Evolutionary conservation across 1,140 invertebrate genomes (phyloP).

Genomic region (Pogonomyrmex californicus): DNA sequence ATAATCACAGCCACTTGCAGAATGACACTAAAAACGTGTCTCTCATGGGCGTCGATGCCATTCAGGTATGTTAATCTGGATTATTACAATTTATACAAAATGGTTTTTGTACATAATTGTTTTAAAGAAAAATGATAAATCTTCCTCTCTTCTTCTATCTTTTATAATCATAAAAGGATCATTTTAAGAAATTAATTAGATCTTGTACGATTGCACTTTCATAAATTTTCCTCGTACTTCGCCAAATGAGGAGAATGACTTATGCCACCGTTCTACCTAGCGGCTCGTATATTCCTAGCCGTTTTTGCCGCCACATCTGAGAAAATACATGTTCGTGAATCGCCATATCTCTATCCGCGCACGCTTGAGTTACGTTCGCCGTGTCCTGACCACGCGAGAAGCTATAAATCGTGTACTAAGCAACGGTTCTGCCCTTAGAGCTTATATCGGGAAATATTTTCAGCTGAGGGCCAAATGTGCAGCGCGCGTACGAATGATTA

Average conservation of each 20-base stretch:
- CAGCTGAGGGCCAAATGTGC: conserved; percentile 53
- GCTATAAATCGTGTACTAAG: conserved; percentile 64
- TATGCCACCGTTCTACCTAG: conserved; percentile 57
- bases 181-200: conserved; percentile 45
- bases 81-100: not conserved
- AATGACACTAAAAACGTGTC: conserved; percentile 76
- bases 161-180: not conserved
- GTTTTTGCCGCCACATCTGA: conserved; percentile 61
- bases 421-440: conserved; percentile 61
- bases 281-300: conserved; percentile 57
- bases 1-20: conserved; percentile 69
- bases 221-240: conserved; percentile 41
- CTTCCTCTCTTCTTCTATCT: not conserved
- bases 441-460: conserved; percentile 65
- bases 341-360: conserved; percentile 64
- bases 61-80: conserved; percentile 77
- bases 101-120: not conserved
- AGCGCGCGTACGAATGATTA: conserved; percentile 53
- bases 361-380: conserved; percentile 62
- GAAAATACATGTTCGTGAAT: conserved; percentile 64
- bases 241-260: conserved; percentile 57
- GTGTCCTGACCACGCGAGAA: conserved; percentile 60
- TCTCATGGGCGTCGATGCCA: conserved; percentile 80
- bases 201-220: conserved; percentile 9
- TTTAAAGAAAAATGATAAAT: not conserved